Conservation (phyloP, 2,113 vertebrate species). For the Colius striatus region DNA sequence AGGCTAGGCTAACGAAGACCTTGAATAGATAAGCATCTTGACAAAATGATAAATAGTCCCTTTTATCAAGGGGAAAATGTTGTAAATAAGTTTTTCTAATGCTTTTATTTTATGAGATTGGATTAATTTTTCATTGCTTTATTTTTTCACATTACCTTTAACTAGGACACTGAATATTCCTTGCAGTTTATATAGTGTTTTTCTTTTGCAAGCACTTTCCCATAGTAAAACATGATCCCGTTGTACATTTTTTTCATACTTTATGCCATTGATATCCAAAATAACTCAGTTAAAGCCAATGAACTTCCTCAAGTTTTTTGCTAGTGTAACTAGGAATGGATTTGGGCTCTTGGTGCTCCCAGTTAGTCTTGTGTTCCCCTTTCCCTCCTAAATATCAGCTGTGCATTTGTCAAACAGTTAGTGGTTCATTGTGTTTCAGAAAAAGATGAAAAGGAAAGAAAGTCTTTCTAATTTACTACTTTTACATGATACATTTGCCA, state of each 20-base stretch:
- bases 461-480: not conserved
- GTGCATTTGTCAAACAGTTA: not conserved
- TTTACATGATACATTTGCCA: not conserved
- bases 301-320: not conserved
- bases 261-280: not conserved
- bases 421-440: not conserved
- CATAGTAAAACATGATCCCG: not conserved
- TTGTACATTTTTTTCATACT: not conserved
- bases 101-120: constrained; percentile 56
- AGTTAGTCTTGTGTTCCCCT: not conserved
- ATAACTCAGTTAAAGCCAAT: not conserved
- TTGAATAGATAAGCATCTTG: constrained; percentile 16
- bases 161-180: constrained; percentile 10
- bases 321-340: not conserved
- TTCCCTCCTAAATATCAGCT: not conserved
- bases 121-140: constrained; percentile 68
- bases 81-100: constrained; percentile 33
- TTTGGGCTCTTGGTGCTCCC: not conserved
- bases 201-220: not conserved
- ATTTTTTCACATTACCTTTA: constrained; percentile 28
- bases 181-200: not conserved
- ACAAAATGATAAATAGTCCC: constrained; percentile 55
- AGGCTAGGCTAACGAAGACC: constrained; percentile 27
- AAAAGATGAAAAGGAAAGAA: not conserved
- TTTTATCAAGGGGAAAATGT: constrained; percentile 46